Evolutionary conservation across 2,113 vertebrate species (phyloP).

Genomic region (Hemichromis elongatus): DNA sequence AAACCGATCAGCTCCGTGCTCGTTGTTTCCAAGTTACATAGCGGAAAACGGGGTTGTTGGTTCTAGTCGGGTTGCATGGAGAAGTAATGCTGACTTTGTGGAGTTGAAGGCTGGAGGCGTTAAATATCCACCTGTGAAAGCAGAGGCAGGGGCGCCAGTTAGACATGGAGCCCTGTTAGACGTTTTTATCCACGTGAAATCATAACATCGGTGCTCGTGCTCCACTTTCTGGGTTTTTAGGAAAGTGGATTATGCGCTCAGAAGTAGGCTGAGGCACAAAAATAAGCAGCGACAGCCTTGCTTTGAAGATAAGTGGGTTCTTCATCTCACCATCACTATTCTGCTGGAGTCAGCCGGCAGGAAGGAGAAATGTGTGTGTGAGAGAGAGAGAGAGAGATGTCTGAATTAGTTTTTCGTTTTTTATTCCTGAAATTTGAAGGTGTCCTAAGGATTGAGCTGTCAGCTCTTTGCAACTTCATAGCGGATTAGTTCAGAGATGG

Average conservation of each 20-base stretch:
- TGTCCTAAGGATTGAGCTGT: not conserved
- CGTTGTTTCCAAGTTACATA: not conserved
- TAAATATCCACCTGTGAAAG: not conserved
- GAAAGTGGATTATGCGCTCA: slow-evolving; percentile 20
- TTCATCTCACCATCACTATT: not conserved
- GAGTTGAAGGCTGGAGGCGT: not conserved
- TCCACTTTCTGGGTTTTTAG: slow-evolving; percentile 11
- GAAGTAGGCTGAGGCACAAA: not conserved
- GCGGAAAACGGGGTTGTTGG: not conserved
- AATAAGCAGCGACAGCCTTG: not conserved
- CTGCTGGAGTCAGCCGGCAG: not conserved
- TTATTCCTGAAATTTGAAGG: slow-evolving; percentile 3
- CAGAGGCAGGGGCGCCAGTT: not conserved
- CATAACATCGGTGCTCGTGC: slow-evolving; percentile 5
- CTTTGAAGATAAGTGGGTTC: not conserved
- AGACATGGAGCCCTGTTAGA: not conserved
- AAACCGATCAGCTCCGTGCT: not conserved
- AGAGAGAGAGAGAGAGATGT: not conserved
- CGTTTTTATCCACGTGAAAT: not conserved
- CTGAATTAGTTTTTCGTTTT: not conserved
- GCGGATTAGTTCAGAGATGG: not conserved
- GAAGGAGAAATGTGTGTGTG: not conserved
- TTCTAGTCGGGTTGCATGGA: not conserved
- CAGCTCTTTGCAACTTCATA: not conserved
- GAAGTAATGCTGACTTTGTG: not conserved